Percentiles rank a stretch among this genome's conserved stretches.
phyloP scores from a whole-genome alignment of 2,888 invertebrate genomes.

The Apamea monoglypha region DNA sequence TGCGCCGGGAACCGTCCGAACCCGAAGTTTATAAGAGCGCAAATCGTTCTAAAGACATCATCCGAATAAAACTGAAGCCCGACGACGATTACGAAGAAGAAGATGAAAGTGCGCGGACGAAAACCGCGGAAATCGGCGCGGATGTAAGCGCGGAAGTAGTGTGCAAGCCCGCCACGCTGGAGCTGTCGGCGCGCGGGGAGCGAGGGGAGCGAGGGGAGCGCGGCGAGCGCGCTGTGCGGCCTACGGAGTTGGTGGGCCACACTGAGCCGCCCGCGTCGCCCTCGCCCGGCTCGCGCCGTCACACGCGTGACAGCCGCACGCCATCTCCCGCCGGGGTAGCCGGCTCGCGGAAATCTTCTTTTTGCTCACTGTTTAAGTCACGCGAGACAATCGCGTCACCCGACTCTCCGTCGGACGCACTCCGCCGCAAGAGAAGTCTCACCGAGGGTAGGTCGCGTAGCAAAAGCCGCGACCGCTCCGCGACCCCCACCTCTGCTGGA shows the following conservation, averaged over 20 bases:
- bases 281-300: conserved; percentile 66
- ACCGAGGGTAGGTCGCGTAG: conserved; percentile 91
- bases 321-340: conserved; percentile 93
- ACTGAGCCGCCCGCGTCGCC: conserved; percentile 65
- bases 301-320: conserved; percentile 82
- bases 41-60: conserved; percentile 83
- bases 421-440: conserved; percentile 84
- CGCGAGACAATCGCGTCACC: conserved; percentile 92
- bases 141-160: conserved; percentile 72
- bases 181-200: conserved; percentile 76
- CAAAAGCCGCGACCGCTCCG: conserved; percentile 91
- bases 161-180: conserved; percentile 91
- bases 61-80: conserved; percentile 93
- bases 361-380: conserved; percentile 94
- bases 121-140: conserved; percentile 74
- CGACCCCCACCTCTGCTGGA: conserved; percentile 89
- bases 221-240: conserved; percentile 75
- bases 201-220: conserved; percentile 11
- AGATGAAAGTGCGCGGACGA: conserved; percentile 62
- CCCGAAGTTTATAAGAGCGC: conserved; percentile 80
- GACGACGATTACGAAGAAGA: conserved; percentile 93
- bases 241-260: conserved; percentile 79
- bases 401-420: conserved; percentile 90
- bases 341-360: conserved; percentile 94
- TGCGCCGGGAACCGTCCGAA: conserved; percentile 79